Evolutionary conservation across 2,797 vertebrate genomes (phyloP).

Genomic region (Acridotheres tristis): DNA sequence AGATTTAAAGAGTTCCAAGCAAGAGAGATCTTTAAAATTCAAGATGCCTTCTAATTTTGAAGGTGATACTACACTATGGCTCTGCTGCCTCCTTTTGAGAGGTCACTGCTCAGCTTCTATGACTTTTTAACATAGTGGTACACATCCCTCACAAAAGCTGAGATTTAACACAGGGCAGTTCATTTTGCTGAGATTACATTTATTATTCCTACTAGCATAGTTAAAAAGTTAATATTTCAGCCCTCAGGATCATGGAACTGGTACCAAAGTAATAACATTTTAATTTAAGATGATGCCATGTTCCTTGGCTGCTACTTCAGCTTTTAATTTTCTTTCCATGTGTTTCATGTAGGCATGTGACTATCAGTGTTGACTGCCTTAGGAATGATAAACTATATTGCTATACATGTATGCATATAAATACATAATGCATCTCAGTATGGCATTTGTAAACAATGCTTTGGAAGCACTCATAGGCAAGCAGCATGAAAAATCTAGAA

Average conservation of each 20-base stretch:
- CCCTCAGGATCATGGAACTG: background rate
- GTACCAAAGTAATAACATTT: background rate
- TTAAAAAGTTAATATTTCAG: background rate
- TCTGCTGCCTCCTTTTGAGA: background rate
- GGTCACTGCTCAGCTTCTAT: background rate
- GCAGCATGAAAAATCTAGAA: background rate
- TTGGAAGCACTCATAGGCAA: background rate
- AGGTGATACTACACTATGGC: background rate
- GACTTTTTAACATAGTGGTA: background rate
- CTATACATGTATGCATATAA: accelerated
- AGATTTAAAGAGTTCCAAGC: background rate
- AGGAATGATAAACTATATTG: background rate
- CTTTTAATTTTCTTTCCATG: background rate
- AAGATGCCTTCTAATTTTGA: background rate
- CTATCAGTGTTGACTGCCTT: background rate
- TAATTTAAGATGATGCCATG: background rate
- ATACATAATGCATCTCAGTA: background rate
- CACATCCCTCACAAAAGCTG: background rate
- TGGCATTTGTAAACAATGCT: background rate
- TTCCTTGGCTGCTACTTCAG: background rate
- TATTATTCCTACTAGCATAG: background rate
- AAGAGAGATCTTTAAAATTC: background rate
- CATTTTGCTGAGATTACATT: background rate
- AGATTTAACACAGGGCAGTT: background rate
- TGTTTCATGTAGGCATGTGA: background rate